Conservation (phyloP, 1,140 invertebrate genomes). For the Drosophila saltans region DNA sequence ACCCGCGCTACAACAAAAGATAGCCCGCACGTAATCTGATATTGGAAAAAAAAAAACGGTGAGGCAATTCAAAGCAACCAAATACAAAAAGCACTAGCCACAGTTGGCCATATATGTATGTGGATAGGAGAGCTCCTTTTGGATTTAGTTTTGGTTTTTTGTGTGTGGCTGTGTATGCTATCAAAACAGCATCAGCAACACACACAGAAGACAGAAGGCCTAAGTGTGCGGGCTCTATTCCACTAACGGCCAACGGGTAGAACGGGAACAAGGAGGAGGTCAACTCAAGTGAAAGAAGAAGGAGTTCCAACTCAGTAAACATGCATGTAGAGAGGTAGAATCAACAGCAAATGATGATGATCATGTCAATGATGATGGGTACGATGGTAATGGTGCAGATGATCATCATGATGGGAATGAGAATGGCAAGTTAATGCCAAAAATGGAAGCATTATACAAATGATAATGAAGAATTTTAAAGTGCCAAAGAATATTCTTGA, state of each 20-base stretch:
- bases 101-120: conserved; percentile 63
- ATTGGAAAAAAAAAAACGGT: conserved; percentile 47
- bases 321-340: conserved; percentile 12
- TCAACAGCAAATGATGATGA: conserved; percentile 11
- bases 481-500: not conserved
- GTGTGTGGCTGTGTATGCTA: conserved; percentile 42
- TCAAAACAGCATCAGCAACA: conserved; percentile 46
- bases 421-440: conserved; percentile 6
- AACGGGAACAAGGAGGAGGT: not conserved
- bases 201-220: conserved; percentile 25
- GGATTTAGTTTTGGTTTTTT: conserved; percentile 4
- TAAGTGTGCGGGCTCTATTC: conserved; percentile 14
- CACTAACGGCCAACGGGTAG: not conserved
- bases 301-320: conserved; percentile 57
- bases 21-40: conserved; percentile 73
- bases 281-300: conserved; percentile 6
- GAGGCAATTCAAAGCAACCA: conserved; percentile 47
- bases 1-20: conserved; percentile 45
- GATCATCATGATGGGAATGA: not conserved
- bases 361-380: conserved; percentile 3
- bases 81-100: conserved; percentile 26
- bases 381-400: not conserved
- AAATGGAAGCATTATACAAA: not conserved
- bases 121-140: conserved; percentile 35
- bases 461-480: conserved; percentile 2